phyloP scores from a whole-genome alignment of 2,113 vertebrate genomes.

The Prunella himalayana region DNA sequence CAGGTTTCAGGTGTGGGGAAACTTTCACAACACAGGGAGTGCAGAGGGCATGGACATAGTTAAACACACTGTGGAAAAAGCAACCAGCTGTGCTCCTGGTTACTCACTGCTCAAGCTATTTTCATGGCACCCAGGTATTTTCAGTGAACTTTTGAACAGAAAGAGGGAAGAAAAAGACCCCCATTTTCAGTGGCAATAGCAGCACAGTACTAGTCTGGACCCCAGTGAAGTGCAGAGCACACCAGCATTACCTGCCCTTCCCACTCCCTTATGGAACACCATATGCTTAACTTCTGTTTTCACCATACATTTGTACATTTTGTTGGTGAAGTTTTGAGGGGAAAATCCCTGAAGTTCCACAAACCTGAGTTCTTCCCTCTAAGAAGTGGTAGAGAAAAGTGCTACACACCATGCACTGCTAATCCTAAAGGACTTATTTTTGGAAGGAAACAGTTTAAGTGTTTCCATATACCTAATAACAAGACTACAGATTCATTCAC shows the following conservation, averaged over 20 bases:
- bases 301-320: too few relatives aligned
- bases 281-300: rapidly evolving
- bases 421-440: neutral
- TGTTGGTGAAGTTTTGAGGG: neutral
- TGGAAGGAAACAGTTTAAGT: neutral
- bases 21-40: neutral
- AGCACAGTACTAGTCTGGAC: neutral
- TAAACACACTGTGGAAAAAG: neutral
- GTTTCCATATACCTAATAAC: neutral
- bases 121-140: neutral
- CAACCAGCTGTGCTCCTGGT: neutral
- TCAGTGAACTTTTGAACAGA: neutral
- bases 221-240: neutral
- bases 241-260: neutral
- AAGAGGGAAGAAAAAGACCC: neutral
- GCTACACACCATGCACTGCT: neutral
- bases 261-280: neutral
- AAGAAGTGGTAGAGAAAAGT: neutral
- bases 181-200: neutral
- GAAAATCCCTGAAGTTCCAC: neutral
- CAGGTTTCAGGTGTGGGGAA: neutral
- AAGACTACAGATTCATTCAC: neutral
- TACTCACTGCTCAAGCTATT: neutral
- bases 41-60: neutral
- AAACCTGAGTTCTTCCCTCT: neutral